Percentiles rank a stretch among this genome's conserved stretches.
Evolutionary conservation across 2,797 vertebrate species (phyloP).

Genomic region (Sebastes steindachneri): DNA sequence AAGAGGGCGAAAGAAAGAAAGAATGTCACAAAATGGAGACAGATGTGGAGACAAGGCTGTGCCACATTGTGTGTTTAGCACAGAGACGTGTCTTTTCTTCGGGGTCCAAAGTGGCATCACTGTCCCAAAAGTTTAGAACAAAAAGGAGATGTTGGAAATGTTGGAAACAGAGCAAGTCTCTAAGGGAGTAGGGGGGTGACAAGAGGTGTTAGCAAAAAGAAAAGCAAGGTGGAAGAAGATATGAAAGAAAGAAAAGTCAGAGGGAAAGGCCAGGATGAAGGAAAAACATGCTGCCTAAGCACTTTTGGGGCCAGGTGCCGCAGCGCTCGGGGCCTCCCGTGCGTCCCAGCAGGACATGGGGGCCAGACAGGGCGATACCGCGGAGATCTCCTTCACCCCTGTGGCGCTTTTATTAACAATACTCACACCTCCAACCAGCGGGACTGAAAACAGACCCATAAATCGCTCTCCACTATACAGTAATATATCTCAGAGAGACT

Average conservation of each 20-base stretch:
- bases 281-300: constrained; percentile 51
- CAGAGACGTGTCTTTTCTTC: constrained; percentile 27
- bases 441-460: constrained; percentile 52
- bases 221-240: constrained; percentile 33
- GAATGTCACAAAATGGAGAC: constrained; percentile 46
- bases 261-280: constrained; percentile 38
- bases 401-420: constrained; percentile 67
- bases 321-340: constrained; percentile 27
- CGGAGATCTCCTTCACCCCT: constrained; percentile 57
- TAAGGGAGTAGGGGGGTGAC: constrained; percentile 2
- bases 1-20: constrained; percentile 21
- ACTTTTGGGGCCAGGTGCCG: constrained; percentile 60
- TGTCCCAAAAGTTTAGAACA: constrained; percentile 35
- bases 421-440: constrained; percentile 51
- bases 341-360: constrained; percentile 41
- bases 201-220: constrained; percentile 33
- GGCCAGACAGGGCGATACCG: constrained; percentile 45
- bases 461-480: constrained; percentile 52
- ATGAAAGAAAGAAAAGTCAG: constrained; percentile 20
- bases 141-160: constrained; percentile 5
- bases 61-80: constrained; percentile 4
- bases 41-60: constrained; percentile 32
- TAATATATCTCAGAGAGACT: constrained; percentile 63
- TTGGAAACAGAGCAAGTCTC: constrained; percentile 31
- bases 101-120: constrained; percentile 3